Percentiles rank a stretch among this genome's conserved stretches.
phyloP scores from a whole-genome alignment of 2,797 vertebrate species.

The Gymnoscopelus braueri region DNA sequence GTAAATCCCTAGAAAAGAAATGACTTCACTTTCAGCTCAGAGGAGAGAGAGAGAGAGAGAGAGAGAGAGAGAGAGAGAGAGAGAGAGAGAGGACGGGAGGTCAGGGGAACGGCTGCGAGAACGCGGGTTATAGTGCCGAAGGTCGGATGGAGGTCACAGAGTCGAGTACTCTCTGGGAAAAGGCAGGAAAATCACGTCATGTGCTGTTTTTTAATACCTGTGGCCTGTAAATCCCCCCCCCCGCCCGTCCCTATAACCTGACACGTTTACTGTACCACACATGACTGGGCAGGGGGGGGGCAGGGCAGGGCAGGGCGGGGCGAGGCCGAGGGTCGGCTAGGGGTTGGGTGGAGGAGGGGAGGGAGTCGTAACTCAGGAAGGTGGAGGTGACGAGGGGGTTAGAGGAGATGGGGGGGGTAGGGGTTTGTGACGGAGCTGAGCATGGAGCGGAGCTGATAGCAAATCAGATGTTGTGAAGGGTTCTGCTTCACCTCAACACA shows the following conservation, averaged over 20 bases:
- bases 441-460: too few relatives aligned
- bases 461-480: too few relatives aligned
- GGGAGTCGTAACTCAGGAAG: too few relatives aligned
- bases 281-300: background rate
- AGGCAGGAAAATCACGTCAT: conserved; percentile 17
- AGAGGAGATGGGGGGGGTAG: too few relatives aligned
- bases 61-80: background rate
- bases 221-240: conserved; percentile 19
- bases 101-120: background rate
- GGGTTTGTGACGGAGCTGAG: too few relatives aligned
- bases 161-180: conserved; percentile 20
- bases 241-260: background rate
- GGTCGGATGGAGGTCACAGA: conserved; percentile 19
- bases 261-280: conserved; percentile 14
- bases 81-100: background rate
- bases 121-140: background rate
- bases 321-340: background rate
- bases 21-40: conserved; percentile 30
- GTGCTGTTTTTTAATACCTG: conserved; percentile 16
- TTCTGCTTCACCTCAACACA: too few relatives aligned
- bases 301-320: conserved; percentile 8
- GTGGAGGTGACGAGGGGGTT: too few relatives aligned
- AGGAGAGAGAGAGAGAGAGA: conserved; percentile 18
- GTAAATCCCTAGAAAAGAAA: conserved; percentile 6
- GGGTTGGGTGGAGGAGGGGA: background rate